Conservation (phyloP, 2,888 invertebrate species). For the Ectobius pallidus region DNA sequence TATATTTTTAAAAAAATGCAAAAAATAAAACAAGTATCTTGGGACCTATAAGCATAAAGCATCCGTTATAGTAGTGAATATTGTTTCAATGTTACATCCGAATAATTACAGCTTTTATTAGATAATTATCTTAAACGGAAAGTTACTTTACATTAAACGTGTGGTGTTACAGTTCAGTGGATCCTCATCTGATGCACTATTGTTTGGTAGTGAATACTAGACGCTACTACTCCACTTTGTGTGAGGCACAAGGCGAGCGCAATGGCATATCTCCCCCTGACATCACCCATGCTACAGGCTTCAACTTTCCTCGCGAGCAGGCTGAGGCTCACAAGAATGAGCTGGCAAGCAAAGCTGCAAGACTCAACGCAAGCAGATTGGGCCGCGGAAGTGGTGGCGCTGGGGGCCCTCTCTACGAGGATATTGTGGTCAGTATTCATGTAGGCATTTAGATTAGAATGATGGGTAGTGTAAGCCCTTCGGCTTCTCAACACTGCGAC, state of each 20-base stretch:
- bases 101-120: too few relatives aligned
- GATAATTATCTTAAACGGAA: too few relatives aligned
- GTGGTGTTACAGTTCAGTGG: conserved; percentile 54
- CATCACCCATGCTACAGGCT: conserved; percentile 44
- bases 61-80: too few relatives aligned
- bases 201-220: conserved; percentile 60
- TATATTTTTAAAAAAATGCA: too few relatives aligned
- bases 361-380: conserved; percentile 27
- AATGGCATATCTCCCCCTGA: conserved; percentile 50
- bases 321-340: conserved; percentile 40
- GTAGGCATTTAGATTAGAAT: too few relatives aligned
- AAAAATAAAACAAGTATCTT: too few relatives aligned
- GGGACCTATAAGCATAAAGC: too few relatives aligned
- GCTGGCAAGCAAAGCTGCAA: conserved; percentile 38
- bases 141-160: too few relatives aligned
- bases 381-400: conserved; percentile 31
- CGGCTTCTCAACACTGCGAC: too few relatives aligned
- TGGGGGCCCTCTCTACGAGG: conserved; percentile 29
- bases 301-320: conserved; percentile 43
- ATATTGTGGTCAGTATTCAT: conserved; percentile 38
- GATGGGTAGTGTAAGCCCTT: too few relatives aligned
- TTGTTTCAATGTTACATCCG: too few relatives aligned
- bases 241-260: conserved; percentile 56
- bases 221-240: conserved; percentile 57
- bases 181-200: conserved; percentile 59